Evolutionary conservation across 1,140 invertebrate genomes (phyloP), one percentile per base, ranked within the genome.

Genomic region (Atta cephalotes): DNA sequence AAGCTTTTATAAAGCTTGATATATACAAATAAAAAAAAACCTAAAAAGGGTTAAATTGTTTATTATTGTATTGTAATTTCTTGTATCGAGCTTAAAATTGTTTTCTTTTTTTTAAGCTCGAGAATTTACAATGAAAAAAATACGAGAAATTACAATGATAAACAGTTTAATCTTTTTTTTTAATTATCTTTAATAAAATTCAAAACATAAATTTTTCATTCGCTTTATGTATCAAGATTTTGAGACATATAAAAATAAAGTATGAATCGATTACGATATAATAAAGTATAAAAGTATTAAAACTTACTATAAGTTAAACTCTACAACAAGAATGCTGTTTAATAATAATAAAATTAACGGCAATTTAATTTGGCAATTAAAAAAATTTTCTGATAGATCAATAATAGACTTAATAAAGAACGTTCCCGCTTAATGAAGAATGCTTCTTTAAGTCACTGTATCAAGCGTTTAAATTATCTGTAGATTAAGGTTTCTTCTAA

Each of bases 401-500:
- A 62, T 72, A 72, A 60, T 25, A 16, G 14, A 76, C n/a, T 14
- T n/a, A n/a, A 62, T n/a, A 18, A 74, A 10, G 16, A 58, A 58
- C 31, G 3, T 14, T 21, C 12, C 18, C 9, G 10, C 39, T 45
- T 45, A 14, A 62, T n/a, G 21, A 74, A 10, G 16, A 58, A 58
- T 31, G 3, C 18, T 31, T 16, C 25, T 31, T 49, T 7, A 56
- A 16, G 21, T 10, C 10, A 28, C 18, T 45, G 21, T 72, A 82
- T 3, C 18, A 28, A 63, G 39, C 49, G 18, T 84, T 76, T 76
- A 74, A 74, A 49, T 84, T 74, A 62, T 63, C 28, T 63, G 56
- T 35, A 62, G 80, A 31, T 84, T 76, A 84, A 70, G 63, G 80
- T 51, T 51, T 76, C 25, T 25, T 76, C 80, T 84, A 62, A 76